phyloP scores from a whole-genome alignment of 2,113 vertebrate species.

The Reinhardtius hippoglossoides region DNA sequence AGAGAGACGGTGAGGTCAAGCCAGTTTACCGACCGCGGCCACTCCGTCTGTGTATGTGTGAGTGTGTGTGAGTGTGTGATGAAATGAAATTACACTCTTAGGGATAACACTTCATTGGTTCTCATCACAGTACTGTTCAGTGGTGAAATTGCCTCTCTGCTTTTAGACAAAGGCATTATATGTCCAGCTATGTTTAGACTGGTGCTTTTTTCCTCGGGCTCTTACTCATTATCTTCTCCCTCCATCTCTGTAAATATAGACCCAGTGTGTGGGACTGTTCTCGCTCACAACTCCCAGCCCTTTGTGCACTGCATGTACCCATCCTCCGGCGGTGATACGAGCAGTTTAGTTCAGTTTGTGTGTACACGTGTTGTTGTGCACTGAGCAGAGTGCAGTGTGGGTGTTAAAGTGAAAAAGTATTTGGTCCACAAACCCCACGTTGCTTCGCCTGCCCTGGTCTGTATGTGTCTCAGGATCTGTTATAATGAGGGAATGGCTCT shows the following conservation, averaged over 20 bases:
- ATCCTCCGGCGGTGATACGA: constrained; percentile 5
- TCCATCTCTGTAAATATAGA: constrained; percentile 43
- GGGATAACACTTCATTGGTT: constrained; percentile 45
- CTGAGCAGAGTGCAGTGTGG: constrained; percentile 16
- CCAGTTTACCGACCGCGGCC: constrained; percentile 52
- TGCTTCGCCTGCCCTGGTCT: not conserved
- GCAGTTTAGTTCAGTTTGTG: not conserved
- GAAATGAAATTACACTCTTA: constrained; percentile 49
- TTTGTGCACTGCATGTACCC: constrained; percentile 6
- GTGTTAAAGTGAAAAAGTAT: constrained; percentile 5
- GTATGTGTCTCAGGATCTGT: not conserved
- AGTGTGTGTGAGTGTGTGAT: constrained; percentile 20
- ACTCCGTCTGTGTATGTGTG: not conserved
- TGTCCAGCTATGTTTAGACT: constrained; percentile 62
- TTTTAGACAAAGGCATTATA: constrained; percentile 57
- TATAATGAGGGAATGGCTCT: not conserved
- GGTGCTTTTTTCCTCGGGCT: constrained; percentile 35
- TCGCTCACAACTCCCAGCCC: constrained; percentile 8
- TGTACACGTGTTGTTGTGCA: not conserved
- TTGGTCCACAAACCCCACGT: not conserved
- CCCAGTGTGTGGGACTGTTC: constrained; percentile 32
- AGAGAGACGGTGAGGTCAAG: constrained; percentile 46
- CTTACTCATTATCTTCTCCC: constrained; percentile 34
- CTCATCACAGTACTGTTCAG: constrained; percentile 42
- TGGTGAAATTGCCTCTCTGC: constrained; percentile 53